These are phyloP conservation scores for Caenorhabditis sinica DNA, from an alignment of 2,888 invertebrate species.

Conservation along the genomic window DNA sequence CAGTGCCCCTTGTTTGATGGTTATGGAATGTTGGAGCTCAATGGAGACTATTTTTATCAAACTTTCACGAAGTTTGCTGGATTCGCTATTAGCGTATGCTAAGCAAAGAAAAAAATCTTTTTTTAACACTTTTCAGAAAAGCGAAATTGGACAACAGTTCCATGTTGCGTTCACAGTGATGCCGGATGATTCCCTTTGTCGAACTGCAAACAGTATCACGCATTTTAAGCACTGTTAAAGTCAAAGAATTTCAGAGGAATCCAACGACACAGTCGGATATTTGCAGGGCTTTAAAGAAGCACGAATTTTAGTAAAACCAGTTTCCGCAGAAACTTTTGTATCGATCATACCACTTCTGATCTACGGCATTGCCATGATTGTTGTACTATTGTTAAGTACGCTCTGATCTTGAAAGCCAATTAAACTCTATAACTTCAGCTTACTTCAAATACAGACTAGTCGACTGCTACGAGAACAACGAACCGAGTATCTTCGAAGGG, in stretches of 20 bases:
- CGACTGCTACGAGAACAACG: conserved; percentile 37
- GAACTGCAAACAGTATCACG: neutral
- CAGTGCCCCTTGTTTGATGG: conserved; percentile 16
- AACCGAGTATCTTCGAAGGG: conserved; percentile 29
- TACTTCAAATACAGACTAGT: conserved; percentile 26
- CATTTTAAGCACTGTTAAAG: neutral
- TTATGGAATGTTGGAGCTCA: conserved; percentile 1
- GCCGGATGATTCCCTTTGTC: conserved; percentile 26
- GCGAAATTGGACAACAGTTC: neutral
- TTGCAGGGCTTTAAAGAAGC: neutral
- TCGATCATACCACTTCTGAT: conserved; percentile 3
- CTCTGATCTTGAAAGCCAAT: neutral
- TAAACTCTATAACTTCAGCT: no score
- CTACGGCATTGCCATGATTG: neutral
- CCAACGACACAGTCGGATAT: no score
- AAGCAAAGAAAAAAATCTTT: no score
- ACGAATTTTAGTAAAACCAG: neutral
- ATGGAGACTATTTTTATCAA: conserved; percentile 3
- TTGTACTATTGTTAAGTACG: conserved; percentile 14
- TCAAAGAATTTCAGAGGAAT: neutral
- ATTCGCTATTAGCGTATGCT: conserved; percentile 16
- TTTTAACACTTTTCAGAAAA: neutral
- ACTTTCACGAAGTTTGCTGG: conserved; percentile 19
- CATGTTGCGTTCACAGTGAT: conserved; percentile 22
- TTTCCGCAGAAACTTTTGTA: neutral